A percentile compares a stretch with the other conserved stretches of the same genome.
Conservation (phyloP, 2,113 vertebrate genomes). For the Acanthisitta chloris region DNA sequence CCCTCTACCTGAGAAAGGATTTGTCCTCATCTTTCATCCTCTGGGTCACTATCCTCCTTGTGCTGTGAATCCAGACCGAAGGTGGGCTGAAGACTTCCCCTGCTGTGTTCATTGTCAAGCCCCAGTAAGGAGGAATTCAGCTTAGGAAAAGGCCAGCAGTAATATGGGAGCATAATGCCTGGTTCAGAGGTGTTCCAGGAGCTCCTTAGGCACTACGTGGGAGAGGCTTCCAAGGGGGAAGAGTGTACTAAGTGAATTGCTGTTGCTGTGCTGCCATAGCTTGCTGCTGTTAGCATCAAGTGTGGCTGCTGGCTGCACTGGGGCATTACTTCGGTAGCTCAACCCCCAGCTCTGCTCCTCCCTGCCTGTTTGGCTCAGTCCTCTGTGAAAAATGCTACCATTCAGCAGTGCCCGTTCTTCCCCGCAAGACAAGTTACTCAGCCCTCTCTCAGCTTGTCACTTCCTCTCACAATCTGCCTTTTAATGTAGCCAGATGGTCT, state of each 20-base stretch:
- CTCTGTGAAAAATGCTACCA: not conserved
- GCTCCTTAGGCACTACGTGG: fast-evolving
- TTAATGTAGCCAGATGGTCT: constrained; percentile 44
- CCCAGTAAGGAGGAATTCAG: not conserved
- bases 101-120: not conserved
- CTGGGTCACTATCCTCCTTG: not conserved
- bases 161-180: not conserved
- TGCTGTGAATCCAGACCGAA: not conserved
- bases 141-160: not conserved
- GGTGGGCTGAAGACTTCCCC: not conserved
- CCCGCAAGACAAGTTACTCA: not conserved
- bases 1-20: not conserved
- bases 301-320: not conserved
- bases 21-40: not conserved
- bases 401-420: not conserved
- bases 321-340: not conserved
- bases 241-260: not conserved
- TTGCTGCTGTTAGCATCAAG: not conserved
- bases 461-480: constrained; percentile 47
- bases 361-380: not conserved
- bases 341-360: not conserved
- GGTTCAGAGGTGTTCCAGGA: not conserved
- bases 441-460: not conserved
- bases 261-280: not conserved
- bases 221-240: not conserved